A percentile compares a stretch with the other conserved stretches of the same genome.
Evolutionary conservation across 2,888 invertebrate species (phyloP).

Genomic region (Lithophane ornitopus): DNA sequence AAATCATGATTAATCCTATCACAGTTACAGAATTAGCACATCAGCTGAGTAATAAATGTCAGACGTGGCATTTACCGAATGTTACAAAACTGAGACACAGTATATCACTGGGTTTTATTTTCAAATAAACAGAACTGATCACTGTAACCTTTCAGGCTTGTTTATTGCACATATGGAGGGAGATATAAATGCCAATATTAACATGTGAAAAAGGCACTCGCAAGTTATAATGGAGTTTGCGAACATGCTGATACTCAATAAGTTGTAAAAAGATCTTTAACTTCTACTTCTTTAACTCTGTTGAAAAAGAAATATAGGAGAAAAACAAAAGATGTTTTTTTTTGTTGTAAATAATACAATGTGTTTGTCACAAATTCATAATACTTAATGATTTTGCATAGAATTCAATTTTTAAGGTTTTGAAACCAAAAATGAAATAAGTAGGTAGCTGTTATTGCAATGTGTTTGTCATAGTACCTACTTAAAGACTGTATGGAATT

Average conservation of each 20-base stretch:
- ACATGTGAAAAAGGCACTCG: not conserved
- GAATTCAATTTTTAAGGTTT: not conserved
- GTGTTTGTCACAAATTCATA: not conserved
- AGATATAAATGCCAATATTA: slow-evolving; percentile 29
- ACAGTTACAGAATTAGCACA: slow-evolving; percentile 37
- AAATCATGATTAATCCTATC: slow-evolving; percentile 12
- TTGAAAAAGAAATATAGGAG: not conserved
- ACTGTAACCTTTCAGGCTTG: slow-evolving; percentile 33
- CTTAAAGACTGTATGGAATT: not conserved
- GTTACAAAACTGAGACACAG: slow-evolving; percentile 31
- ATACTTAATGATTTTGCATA: not conserved
- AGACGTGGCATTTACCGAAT: slow-evolving; percentile 22
- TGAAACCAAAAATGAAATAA: not conserved
- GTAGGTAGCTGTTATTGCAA: not conserved
- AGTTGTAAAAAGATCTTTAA: not conserved
- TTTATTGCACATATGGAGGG: slow-evolving; percentile 46
- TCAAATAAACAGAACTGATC: slow-evolving; percentile 49
- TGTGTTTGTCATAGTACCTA: not conserved
- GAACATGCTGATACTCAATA: not conserved
- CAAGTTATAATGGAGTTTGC: not conserved
- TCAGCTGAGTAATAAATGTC: slow-evolving; percentile 40
- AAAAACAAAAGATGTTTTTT: not conserved
- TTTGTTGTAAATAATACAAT: too few relatives aligned
- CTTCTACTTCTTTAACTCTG: not conserved
- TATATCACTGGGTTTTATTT: slow-evolving; percentile 39